phyloP scores from a whole-genome alignment of 2,888 invertebrate genomes.

The Nowickia ferox region DNA sequence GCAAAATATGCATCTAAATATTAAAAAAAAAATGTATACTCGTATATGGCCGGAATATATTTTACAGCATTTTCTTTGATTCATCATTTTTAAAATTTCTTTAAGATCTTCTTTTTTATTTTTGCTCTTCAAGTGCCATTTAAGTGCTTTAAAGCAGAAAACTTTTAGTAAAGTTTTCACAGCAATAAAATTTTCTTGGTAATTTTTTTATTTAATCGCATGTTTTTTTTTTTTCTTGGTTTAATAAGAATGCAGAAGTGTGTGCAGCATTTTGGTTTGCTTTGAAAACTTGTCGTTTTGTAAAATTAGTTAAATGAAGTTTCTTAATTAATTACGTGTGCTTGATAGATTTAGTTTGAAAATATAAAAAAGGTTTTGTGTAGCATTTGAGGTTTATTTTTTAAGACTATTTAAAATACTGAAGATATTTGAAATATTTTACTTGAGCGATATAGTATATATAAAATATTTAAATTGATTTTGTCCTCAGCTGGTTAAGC shows the following conservation, averaged over 20 bases:
- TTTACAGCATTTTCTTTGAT: constrained; percentile 18
- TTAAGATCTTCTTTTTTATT: neutral
- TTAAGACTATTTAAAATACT: no score
- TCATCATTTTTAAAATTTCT: constrained; percentile 36
- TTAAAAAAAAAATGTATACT: neutral
- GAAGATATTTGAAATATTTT: no score
- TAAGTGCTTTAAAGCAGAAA: constrained; percentile 36
- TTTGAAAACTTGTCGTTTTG: constrained; percentile 28
- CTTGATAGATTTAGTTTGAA: no score
- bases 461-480: no score
- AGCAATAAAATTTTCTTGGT: constrained; percentile 15
- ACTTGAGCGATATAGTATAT: no score
- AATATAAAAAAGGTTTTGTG: no score
- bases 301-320: constrained; percentile 11
- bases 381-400: no score
- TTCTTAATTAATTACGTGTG: constrained; percentile 13
- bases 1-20: neutral
- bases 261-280: constrained; percentile 14
- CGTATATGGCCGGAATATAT: neutral
- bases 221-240: neutral
- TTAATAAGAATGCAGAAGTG: constrained; percentile 34
- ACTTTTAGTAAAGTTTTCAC: constrained; percentile 36
- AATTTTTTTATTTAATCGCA: neutral
- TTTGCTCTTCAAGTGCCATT: constrained; percentile 32
- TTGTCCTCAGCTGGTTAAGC: no score